Evolutionary conservation across 2,113 vertebrate species (phyloP).

Genomic region (Cavia aperea): DNA sequence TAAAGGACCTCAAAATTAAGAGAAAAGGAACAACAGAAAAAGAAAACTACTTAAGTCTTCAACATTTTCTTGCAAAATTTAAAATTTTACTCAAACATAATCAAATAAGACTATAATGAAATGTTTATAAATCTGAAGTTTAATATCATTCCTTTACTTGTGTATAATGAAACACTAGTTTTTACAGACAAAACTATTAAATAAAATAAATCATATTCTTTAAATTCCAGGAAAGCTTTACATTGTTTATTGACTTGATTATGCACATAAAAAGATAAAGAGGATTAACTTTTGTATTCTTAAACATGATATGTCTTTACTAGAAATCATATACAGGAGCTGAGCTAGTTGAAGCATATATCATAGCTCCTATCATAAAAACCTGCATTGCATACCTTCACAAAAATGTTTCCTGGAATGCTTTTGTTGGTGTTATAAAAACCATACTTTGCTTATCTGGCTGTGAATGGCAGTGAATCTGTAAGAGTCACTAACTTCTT

Average conservation of each 20-base stretch:
- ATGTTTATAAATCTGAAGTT: not conserved
- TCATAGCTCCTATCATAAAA: not conserved
- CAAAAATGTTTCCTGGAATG: not conserved
- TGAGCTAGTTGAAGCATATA: not conserved
- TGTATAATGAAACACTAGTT: not conserved
- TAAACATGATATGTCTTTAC: not conserved
- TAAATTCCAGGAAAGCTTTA: not conserved
- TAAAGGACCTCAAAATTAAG: not conserved
- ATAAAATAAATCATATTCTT: constrained; percentile 22
- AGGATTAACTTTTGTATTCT: not conserved
- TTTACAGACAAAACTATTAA: not conserved
- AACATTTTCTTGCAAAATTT: not conserved
- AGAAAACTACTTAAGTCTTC: not conserved
- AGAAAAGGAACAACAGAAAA: not conserved
- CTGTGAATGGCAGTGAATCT: not conserved
- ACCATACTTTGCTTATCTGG: not conserved
- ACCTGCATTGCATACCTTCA: not conserved
- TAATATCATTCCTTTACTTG: not conserved
- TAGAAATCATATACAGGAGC: not conserved
- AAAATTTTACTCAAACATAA: not conserved
- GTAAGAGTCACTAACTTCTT: not conserved
- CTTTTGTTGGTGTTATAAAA: not conserved
- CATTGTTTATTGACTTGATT: not conserved
- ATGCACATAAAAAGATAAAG: not conserved
- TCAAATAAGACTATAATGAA: not conserved